A percentile compares a stretch with the other conserved stretches of the same genome.
Conservation (phyloP, 2,113 vertebrate species). For the Castor canadensis region DNA sequence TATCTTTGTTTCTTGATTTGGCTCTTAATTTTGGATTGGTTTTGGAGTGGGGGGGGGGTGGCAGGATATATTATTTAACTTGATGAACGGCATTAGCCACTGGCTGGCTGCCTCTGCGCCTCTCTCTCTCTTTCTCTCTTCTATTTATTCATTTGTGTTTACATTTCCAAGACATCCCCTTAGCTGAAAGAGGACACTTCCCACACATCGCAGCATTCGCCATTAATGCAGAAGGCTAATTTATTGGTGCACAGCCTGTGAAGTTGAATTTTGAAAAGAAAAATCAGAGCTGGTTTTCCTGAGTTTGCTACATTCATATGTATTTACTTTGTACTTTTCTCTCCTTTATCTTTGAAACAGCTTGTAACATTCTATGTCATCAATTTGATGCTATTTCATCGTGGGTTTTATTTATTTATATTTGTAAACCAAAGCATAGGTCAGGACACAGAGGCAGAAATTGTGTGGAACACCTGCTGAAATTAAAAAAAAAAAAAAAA, state of each 20-base stretch:
- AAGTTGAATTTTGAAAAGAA: slow-evolving; percentile 78
- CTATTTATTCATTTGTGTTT: slow-evolving; percentile 79
- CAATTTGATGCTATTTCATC: slow-evolving; percentile 73
- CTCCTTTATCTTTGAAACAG: slow-evolving; percentile 73
- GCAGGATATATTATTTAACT: slow-evolving; percentile 74
- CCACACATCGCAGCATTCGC: slow-evolving; percentile 66
- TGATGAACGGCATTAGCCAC: slow-evolving; percentile 73
- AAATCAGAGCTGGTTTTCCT: not conserved
- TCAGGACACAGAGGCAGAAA: slow-evolving; percentile 71
- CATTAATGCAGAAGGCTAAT: slow-evolving; percentile 83
- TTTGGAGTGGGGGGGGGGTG: slow-evolving; percentile 61
- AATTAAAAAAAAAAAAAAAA: slow-evolving; percentile 54
- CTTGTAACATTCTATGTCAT: slow-evolving; percentile 63
- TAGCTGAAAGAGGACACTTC: slow-evolving; percentile 69
- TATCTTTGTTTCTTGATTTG: slow-evolving; percentile 63
- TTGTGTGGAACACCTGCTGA: slow-evolving; percentile 80
- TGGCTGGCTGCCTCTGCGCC: slow-evolving; percentile 29
- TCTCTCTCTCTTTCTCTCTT: slow-evolving; percentile 34
- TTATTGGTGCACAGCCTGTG: slow-evolving; percentile 47
- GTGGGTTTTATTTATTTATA: slow-evolving; percentile 6
- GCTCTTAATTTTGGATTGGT: slow-evolving; percentile 75
- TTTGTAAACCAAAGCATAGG: slow-evolving; percentile 65
- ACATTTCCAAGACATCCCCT: slow-evolving; percentile 81
- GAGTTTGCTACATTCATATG: slow-evolving; percentile 40
- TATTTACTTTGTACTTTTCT: slow-evolving; percentile 69